A percentile compares a stretch with the other conserved stretches of the same genome.
Evolutionary conservation across 2,888 invertebrate genomes (phyloP).

Genomic region (Spodoptera littoralis): DNA sequence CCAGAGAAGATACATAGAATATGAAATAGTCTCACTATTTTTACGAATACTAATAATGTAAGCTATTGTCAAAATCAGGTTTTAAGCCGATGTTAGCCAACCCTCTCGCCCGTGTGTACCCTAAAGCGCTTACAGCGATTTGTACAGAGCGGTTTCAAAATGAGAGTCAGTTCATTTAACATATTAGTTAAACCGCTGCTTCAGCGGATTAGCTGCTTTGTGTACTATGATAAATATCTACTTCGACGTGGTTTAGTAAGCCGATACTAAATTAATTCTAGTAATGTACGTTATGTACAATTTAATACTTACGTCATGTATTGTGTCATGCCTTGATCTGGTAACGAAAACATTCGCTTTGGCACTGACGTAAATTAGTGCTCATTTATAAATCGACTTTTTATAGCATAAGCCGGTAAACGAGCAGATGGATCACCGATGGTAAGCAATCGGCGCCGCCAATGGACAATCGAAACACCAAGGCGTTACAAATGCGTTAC

Average conservation of each 20-base stretch:
- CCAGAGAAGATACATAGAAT: no score
- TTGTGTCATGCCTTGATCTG: no score
- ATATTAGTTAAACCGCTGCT: slow-evolving; percentile 47
- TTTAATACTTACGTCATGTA: neutral
- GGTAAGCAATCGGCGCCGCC: no score
- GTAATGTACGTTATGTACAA: neutral
- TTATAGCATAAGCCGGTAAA: no score
- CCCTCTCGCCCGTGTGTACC: slow-evolving; percentile 36
- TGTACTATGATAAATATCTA: slow-evolving; percentile 25
- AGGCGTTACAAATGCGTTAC: no score
- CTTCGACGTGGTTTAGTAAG: slow-evolving; percentile 10
- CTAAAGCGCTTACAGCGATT: slow-evolving; percentile 20
- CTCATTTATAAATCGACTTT: no score
- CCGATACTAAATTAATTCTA: slow-evolving; percentile 16
- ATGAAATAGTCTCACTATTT: no score
- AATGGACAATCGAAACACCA: no score
- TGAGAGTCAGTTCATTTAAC: slow-evolving; percentile 55
- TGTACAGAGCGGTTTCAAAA: slow-evolving; percentile 40
- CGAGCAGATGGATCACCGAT: no score
- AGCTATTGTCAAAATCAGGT: neutral
- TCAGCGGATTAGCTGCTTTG: slow-evolving; percentile 37
- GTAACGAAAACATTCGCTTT: no score
- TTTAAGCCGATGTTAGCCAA: slow-evolving; percentile 22
- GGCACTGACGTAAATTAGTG: no score
- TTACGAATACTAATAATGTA: no score